Base-by-base conservation (phyloP, 2,797 vertebrate species). In the Rhynchonycteris naso region DNA sequence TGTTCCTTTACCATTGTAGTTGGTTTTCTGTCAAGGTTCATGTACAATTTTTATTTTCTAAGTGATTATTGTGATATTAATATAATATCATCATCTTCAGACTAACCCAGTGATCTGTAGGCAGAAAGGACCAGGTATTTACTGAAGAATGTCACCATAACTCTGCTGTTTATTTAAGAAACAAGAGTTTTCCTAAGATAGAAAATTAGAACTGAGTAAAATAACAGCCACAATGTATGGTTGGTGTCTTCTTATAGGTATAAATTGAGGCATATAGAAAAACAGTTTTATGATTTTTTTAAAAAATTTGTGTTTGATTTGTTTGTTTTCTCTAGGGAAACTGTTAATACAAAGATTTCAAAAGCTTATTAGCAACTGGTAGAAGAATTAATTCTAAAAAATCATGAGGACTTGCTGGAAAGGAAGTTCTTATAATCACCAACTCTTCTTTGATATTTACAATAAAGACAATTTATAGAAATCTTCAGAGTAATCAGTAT, bases 201-300 rank as follows among this genome's bases (percentile, higher is more conserved):
- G 52, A 88, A 94, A 63, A 65, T 21, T 52, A 72, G 22, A 90
- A 35, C 8, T 18, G 61, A 81, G 22, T 59, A 59, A 81, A 26
- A 1, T n/a, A 65, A 30, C 7, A 9, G 1, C 22, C 10, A 50
- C 1, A 14, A 1, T 15, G 10, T 47, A 59, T 3, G 2, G 4
- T n/a, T 63, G 18, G 2, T 12, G 61, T 59, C 76, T 6, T 58
- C 11, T 90, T 33, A 14, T 33, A 88, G 15, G 58, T 50, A 69
- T 6, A 74, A 12, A 59, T 10, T n/a, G 7, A 24, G 26, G 8
- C 47, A 19, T 58, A 6, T 15, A 35, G 38, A 92, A 68, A 47
- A 14, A 85, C 7, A 10, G 10, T 43, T n/a, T 50, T 58, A 33
- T 65, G 5, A 1, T 58, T 65, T 93, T 38, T 15, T n/a, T n/a